Base-by-base conservation (phyloP, 2,888 invertebrate genomes). In the Subacronicta megacephala region DNA sequence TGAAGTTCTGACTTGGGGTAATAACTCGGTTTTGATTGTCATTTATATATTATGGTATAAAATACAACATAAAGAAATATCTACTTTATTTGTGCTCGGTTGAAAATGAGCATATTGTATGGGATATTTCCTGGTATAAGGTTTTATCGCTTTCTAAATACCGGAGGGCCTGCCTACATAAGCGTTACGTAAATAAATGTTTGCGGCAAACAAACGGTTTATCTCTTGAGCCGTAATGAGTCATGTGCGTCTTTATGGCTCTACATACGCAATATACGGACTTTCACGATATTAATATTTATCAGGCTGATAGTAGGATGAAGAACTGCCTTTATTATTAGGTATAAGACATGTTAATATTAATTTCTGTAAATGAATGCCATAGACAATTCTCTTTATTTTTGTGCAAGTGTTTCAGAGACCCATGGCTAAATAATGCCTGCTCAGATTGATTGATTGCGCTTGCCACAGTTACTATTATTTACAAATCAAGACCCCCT, bases 171-270 rank as follows among this genome's bases (percentile, higher is more conserved):
- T 40, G 15, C 37, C 23, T 44, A 42, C 42, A 57, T 71, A 52
- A 65, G 46, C 29, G 43, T 56, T 57, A 37, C 37, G 57, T 57
- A 62, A 59, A 67, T 72, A 71, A 57, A 55, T 54, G 64, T 40
- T 44, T 17, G 46, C 29, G 47, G 47, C 41, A 58, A 62, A 72
- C 62, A 67, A 51, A 64, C 37, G 33, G 55, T 55, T 72, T 69
- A 65, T 72, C 65, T 60, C 40, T 62, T 62, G 59, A 62, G 68
- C 65, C 57, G 16, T 69, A 69, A 72, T 69, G 62, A 72, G 53
- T 55, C 44, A 68, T 65, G 52, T 23, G 41, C 31, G 23, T 40
- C 50, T 59, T 57, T 49, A 62, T 57, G 38, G 62, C 52, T 52
- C 37, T 42, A 49, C 56, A 45, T 62, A 56, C 45, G 38, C 36